Evolutionary conservation across 2,888 invertebrate genomes (phyloP).

Genomic region (Hylaea fasciaria): DNA sequence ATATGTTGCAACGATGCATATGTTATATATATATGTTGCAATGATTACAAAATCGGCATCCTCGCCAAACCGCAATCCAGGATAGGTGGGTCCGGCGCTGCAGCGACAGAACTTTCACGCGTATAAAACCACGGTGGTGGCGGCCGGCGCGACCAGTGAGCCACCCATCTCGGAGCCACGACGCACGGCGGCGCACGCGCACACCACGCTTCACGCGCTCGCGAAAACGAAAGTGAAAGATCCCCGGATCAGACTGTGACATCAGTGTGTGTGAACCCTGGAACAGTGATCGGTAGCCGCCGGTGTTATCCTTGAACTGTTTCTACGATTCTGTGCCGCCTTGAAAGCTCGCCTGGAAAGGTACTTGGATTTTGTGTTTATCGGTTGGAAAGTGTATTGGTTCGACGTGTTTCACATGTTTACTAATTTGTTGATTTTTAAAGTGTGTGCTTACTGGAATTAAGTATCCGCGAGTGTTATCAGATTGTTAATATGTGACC

Average conservation of each 20-base stretch:
- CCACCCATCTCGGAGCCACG: conserved; percentile 54
- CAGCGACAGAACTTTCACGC: conserved; percentile 79
- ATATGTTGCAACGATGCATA: conserved; percentile 75
- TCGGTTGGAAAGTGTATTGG: conserved; percentile 41
- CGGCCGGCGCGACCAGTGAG: conserved; percentile 79
- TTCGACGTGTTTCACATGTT: conserved; percentile 11
- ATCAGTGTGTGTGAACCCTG: conserved; percentile 74
- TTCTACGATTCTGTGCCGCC: conserved; percentile 62
- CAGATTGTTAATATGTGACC: too few species aligned
- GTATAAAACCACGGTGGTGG: conserved; percentile 73
- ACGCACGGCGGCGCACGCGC: conserved; percentile 60
- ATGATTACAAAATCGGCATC: conserved; percentile 75
- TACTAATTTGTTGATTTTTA: not conserved
- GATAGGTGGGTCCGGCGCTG: conserved; percentile 65
- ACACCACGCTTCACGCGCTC: conserved; percentile 47
- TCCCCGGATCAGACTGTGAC: conserved; percentile 64
- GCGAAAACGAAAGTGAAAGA: conserved; percentile 79
- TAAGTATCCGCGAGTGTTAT: conserved; percentile 17
- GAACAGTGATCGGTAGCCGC: conserved; percentile 80
- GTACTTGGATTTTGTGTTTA: conserved; percentile 66
- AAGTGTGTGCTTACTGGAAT: conserved; percentile 14
- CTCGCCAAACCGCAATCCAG: conserved; percentile 71
- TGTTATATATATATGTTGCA: too few species aligned
- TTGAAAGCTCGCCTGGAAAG: conserved; percentile 70
- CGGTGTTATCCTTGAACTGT: conserved; percentile 81